These are phyloP conservation scores for Odobenus rosmarus DNA, from an alignment of 2,113 vertebrate genomes.

Conservation along the genomic window DNA sequence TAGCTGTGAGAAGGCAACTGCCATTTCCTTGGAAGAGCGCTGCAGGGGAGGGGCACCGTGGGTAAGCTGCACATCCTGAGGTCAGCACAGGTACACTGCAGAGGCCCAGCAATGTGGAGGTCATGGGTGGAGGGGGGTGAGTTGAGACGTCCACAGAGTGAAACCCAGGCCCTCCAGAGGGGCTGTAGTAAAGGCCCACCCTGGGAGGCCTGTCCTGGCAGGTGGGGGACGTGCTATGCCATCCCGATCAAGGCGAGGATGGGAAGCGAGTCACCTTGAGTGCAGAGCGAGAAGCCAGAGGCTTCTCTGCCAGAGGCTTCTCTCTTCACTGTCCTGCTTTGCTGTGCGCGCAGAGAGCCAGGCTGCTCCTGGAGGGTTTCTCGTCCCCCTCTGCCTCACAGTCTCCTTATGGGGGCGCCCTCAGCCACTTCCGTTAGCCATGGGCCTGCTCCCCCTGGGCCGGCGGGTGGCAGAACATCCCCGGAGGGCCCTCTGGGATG, in stretches of 20 bases:
- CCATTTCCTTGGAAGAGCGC: not conserved
- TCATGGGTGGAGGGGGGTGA: fast-evolving
- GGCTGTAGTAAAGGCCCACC: not conserved
- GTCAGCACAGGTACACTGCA: fast-evolving
- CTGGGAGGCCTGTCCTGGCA: not conserved
- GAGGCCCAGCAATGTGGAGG: not conserved
- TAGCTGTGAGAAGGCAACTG: not conserved
- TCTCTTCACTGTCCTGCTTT: not conserved
- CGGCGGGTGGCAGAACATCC: not conserved
- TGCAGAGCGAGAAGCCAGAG: not conserved
- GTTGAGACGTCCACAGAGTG: not conserved
- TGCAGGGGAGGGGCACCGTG: not conserved
- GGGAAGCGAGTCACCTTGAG: not conserved
- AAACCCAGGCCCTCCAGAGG: not conserved
- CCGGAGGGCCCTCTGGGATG: not conserved
- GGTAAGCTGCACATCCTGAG: not conserved
- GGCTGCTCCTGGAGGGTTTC: not conserved
- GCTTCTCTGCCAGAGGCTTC: too few species aligned
- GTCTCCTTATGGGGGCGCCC: too few species aligned
- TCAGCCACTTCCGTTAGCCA: not conserved
- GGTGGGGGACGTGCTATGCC: not conserved
- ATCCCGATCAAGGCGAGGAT: not conserved
- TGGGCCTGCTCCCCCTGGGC: not conserved
- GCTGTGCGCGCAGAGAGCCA: not conserved
- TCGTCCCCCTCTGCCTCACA: not conserved